phyloP scores from a whole-genome alignment of 2,113 vertebrate species.

The Cheirogaleus medius region DNA sequence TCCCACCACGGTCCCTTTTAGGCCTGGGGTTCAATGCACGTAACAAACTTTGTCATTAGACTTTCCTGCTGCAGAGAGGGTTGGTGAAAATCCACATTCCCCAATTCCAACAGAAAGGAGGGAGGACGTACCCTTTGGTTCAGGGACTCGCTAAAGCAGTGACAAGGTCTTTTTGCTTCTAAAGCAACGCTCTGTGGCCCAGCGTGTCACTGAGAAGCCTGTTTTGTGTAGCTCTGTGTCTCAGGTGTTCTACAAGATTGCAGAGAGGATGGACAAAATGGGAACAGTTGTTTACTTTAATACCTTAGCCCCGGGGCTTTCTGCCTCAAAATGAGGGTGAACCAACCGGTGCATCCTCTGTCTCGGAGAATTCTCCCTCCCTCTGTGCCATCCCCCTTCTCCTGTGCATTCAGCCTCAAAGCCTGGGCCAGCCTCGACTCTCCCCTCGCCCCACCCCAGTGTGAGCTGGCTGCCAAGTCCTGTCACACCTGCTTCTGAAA shows the following conservation, averaged over 20 bases:
- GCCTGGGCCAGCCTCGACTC: not conserved
- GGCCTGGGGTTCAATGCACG: not conserved
- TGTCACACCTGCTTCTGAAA: not conserved
- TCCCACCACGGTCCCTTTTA: not conserved
- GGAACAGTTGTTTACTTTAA: not conserved
- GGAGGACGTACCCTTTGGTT: not conserved
- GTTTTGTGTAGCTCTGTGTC: fast-evolving
- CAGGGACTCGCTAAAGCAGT: not conserved
- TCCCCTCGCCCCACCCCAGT: fast-evolving
- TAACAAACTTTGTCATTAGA: not conserved
- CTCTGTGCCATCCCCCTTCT: not conserved
- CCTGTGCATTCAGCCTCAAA: fast-evolving
- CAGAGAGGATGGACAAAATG: not conserved
- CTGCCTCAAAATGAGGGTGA: not conserved
- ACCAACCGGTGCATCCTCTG: fast-evolving
- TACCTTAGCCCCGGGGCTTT: not conserved
- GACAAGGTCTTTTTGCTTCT: not conserved
- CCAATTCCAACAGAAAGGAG: not conserved
- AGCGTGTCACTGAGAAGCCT: fast-evolving
- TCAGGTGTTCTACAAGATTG: not conserved
- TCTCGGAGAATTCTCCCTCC: not conserved
- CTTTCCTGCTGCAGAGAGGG: not conserved
- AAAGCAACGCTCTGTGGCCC: not conserved
- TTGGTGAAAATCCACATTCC: not conserved
- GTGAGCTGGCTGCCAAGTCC: not conserved